Evolutionary conservation across 2,113 vertebrate genomes (phyloP).

Genomic region (Tachysurus vachellii): DNA sequence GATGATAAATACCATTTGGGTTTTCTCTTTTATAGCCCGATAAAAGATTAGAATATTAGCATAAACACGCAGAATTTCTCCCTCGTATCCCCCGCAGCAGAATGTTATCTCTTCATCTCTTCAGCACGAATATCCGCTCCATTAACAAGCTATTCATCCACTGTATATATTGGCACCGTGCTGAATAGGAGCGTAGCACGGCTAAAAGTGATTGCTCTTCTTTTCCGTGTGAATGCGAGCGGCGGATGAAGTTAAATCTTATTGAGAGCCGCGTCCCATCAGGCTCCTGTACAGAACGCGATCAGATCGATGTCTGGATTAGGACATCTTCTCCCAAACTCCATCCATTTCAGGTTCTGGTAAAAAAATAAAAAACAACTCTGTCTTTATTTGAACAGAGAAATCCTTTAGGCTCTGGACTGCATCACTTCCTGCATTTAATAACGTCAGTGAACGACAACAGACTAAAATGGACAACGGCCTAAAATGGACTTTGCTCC

Average conservation of each 20-base stretch:
- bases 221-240: constrained; percentile 46
- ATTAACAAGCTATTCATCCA: constrained; percentile 57
- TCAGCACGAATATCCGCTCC: constrained; percentile 55
- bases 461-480: too few species aligned
- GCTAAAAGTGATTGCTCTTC: constrained; percentile 54
- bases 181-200: constrained; percentile 50
- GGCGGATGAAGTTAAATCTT: constrained; percentile 30
- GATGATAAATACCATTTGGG: constrained; percentile 55
- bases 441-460: not conserved
- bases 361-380: too few species aligned
- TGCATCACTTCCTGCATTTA: not conserved
- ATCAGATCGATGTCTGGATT: not conserved
- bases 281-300: constrained; percentile 12
- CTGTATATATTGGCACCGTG: constrained; percentile 43
- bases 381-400: not conserved
- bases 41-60: constrained; percentile 59
- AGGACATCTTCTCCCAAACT: constrained; percentile 9
- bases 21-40: constrained; percentile 46
- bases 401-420: not conserved
- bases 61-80: constrained; percentile 54
- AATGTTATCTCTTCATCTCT: constrained; percentile 56
- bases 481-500: too few species aligned
- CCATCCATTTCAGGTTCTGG: not conserved
- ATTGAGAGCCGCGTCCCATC: constrained; percentile 29
- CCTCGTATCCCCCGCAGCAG: constrained; percentile 43